Evolutionary conservation across 2,888 invertebrate species (phyloP).

Genomic region (Nymphalis c-album): DNA sequence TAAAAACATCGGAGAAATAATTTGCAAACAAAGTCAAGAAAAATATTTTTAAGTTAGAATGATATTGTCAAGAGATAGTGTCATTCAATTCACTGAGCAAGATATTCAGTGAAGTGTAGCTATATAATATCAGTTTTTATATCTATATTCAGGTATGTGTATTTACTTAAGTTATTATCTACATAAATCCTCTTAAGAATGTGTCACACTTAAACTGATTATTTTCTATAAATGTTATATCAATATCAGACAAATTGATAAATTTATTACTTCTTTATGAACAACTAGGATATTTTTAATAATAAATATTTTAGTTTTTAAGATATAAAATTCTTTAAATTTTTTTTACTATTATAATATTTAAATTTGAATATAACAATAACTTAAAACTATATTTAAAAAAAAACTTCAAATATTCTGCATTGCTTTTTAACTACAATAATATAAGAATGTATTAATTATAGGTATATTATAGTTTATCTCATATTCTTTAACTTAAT

Average conservation of each 20-base stretch:
- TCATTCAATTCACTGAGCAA: constrained; percentile 29
- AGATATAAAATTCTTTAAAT: neutral
- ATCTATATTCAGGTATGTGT: constrained; percentile 19
- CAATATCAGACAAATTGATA: constrained; percentile 17
- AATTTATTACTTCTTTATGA: constrained; percentile 3
- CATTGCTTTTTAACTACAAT: no score
- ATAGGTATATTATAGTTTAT: no score
- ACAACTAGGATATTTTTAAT: neutral
- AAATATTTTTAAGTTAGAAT: constrained; percentile 8
- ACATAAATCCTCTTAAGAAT: constrained; percentile 36
- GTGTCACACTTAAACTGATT: constrained; percentile 39
- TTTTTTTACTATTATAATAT: no score
- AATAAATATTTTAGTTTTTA: neutral
- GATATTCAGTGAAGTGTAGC: constrained; percentile 33
- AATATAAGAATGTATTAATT: no score
- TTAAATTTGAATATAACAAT: no score
- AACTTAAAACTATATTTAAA: no score
- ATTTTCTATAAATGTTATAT: constrained; percentile 34
- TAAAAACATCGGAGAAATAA: neutral
- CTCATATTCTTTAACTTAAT: no score
- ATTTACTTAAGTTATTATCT: constrained; percentile 34
- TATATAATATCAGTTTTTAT: constrained; percentile 33
- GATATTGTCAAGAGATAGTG: constrained; percentile 16
- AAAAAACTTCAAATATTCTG: no score
- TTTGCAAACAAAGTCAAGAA: constrained; percentile 6